Evolutionary conservation across 2,113 vertebrate species (phyloP).

Genomic region (Blennius ocellaris): DNA sequence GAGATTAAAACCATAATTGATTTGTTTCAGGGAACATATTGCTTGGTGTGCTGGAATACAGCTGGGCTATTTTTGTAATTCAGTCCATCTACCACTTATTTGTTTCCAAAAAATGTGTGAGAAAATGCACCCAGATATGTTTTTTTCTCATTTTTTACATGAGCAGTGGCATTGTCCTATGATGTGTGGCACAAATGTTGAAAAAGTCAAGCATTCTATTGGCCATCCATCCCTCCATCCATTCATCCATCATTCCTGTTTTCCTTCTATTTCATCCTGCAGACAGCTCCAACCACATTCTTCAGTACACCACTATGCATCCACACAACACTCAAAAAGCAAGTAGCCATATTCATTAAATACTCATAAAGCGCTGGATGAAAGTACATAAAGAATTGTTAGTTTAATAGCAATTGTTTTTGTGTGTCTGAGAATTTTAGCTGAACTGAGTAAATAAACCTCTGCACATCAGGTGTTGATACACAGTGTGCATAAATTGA

Average conservation of each 20-base stretch:
- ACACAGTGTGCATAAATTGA: neutral
- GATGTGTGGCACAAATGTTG: too few species aligned
- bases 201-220: too few species aligned
- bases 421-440: neutral
- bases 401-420: neutral
- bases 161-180: too few species aligned
- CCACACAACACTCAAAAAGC: too few species aligned
- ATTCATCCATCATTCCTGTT: too few species aligned
- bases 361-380: too few species aligned
- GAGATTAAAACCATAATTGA: constrained; percentile 45
- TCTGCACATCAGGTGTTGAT: neutral
- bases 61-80: constrained; percentile 28
- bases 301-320: too few species aligned
- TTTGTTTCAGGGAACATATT: constrained; percentile 49
- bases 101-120: constrained; percentile 22
- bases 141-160: constrained; percentile 1
- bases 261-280: too few species aligned
- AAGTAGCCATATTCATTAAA: too few species aligned
- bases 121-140: neutral
- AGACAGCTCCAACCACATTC: too few species aligned
- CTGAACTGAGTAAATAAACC: neutral
- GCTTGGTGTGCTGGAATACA: constrained; percentile 24
- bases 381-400: too few species aligned
- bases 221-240: too few species aligned
- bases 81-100: constrained; percentile 24